Base-by-base conservation (phyloP, 2,113 vertebrate genomes). In the Channa maculata region DNA sequence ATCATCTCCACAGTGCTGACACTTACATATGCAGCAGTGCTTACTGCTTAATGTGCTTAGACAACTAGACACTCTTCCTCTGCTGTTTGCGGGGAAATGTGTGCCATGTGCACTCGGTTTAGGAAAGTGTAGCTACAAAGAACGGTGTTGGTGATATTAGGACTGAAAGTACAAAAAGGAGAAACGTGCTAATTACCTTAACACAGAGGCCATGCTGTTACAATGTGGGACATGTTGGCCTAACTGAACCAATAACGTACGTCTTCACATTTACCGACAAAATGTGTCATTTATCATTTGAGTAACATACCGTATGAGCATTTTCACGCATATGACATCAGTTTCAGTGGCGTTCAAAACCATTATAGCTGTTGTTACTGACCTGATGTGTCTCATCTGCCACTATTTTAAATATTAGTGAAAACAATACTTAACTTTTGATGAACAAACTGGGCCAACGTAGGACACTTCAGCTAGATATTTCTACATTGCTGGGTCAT, bases 1-100 rank as follows among this genome's bases (percentile, higher is more conserved):
- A 88, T 86, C 83, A 74, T 84, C 73, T 79, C 62, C 73, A 63
- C 68, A 64, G 69, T 79, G 83, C 78, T 88, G 88, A 89, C 86
- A 85, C 77, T 79, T 81, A 58, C 85, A 84, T 71, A 84, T 75
- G 67, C 86, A 78, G 75, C 66, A 59, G 65, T 65, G 70, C 77
- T 88, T 75, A 65, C 68, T 80, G 52, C 77, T 88, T 75, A 65
- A 71, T 80, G 52, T 46, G 69, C 79, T 71, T 38, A 62, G 44
- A 59, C 62, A 49, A 54, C 65, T 24, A 57, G 5, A 71, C 41
- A 5, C 50, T 52, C 45, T 46, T 51, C 64, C 53, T 66, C 71
- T 58, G 65, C 49, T 71, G 52, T 60, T 75, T 66, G 61, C 41
- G 53, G 41, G 36, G 46, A 74, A 48, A 9, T 41, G 43, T 71